Conservation (phyloP, 2,113 vertebrate genomes). For the Grus americana region DNA sequence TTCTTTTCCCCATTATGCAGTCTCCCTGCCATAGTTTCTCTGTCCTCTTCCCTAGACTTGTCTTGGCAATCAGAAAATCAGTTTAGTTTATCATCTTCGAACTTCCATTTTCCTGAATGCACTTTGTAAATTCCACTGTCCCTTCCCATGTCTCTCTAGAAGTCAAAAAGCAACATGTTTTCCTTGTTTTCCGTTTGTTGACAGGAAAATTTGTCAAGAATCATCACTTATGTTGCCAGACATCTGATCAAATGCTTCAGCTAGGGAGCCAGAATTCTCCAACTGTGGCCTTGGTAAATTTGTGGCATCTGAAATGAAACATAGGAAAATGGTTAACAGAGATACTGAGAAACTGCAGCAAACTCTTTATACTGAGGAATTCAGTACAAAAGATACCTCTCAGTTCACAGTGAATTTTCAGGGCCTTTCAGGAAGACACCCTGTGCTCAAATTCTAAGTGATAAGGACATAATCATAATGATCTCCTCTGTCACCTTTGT, state of each 20-base stretch:
- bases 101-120: conserved; percentile 36
- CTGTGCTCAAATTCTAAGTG: neutral
- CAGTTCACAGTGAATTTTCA: conserved; percentile 17
- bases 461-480: neutral
- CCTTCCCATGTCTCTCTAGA: conserved; percentile 59
- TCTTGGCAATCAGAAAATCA: conserved; percentile 60
- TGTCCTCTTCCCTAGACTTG: conserved; percentile 63
- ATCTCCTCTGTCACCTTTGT: neutral
- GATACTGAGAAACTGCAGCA: neutral
- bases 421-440: conserved; percentile 42
- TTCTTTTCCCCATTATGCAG: conserved; percentile 62
- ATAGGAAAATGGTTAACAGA: conserved; percentile 46
- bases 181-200: conserved; percentile 51
- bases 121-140: conserved; percentile 51
- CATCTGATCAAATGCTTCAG: conserved; percentile 45
- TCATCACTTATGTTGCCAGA: conserved; percentile 43
- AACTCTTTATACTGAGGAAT: neutral
- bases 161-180: conserved; percentile 51
- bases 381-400: conserved; percentile 6
- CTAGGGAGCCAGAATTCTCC: conserved; percentile 50
- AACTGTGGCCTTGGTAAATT: neutral
- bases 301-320: conserved; percentile 63
- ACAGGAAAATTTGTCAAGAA: conserved; percentile 54
- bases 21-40: conserved; percentile 65
- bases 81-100: conserved; percentile 45